These are phyloP conservation scores for Poeciliopsis turneri DNA, from an alignment of 2,797 vertebrate species.

Conservation along the genomic window DNA sequence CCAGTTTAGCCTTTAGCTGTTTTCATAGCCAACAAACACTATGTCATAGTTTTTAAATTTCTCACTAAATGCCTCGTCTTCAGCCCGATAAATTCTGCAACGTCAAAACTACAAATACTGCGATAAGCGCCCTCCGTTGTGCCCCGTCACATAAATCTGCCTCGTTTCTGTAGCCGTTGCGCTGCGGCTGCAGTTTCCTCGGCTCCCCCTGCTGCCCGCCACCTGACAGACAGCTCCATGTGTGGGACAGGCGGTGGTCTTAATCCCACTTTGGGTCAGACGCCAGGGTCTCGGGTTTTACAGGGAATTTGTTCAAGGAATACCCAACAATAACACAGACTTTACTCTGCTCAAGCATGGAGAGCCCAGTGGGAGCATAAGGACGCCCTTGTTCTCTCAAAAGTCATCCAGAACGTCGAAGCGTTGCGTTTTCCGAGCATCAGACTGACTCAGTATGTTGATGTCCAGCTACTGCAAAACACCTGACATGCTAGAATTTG, in stretches of 20 bases:
- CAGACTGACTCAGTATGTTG: too few species aligned
- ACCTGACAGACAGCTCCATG: slow-evolving; percentile 73
- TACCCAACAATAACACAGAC: slow-evolving; percentile 58
- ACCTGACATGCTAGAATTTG: too few species aligned
- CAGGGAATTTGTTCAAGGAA: slow-evolving; percentile 61
- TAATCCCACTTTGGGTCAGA: slow-evolving; percentile 31
- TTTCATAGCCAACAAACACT: not conserved
- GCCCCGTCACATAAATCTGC: slow-evolving; percentile 33
- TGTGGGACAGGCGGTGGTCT: slow-evolving; percentile 53
- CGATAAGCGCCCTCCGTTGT: slow-evolving; percentile 29
- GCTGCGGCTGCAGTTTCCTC: slow-evolving; percentile 54
- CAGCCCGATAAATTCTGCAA: too few species aligned
- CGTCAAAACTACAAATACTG: slow-evolving; percentile 2
- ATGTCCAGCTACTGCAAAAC: too few species aligned
- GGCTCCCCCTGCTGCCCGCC: slow-evolving; percentile 26
- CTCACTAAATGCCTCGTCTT: not conserved
- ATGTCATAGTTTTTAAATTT: not conserved
- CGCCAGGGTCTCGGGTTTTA: slow-evolving; percentile 52
- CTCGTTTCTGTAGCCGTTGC: slow-evolving; percentile 52
- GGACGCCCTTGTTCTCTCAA: slow-evolving; percentile 16
- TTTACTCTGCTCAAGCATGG: slow-evolving; percentile 44
- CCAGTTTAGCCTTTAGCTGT: not conserved
- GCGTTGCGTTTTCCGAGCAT: not conserved
- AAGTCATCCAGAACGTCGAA: slow-evolving; percentile 7
- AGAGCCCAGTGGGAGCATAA: slow-evolving; percentile 1